These are phyloP conservation scores for Campylorhamphus procurvoides DNA, from an alignment of 2,113 vertebrate species.

Conservation along the genomic window DNA sequence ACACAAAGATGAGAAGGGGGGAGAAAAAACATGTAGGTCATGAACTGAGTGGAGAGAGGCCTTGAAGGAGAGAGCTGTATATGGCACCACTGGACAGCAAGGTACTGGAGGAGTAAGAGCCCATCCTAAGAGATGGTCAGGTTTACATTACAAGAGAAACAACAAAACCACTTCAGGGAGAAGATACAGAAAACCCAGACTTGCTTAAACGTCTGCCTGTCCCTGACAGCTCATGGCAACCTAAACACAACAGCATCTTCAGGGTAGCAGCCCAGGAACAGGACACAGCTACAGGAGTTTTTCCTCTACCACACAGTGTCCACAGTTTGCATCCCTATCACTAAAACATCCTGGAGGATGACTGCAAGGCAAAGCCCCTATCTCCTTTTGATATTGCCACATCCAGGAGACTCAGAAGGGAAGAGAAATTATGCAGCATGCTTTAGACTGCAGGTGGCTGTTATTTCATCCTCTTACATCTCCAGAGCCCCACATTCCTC, in stretches of 20 bases:
- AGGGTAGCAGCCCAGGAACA: neutral
- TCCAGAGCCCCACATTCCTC: neutral
- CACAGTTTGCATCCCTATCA: neutral
- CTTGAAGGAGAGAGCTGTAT: neutral
- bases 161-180: neutral
- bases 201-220: neutral
- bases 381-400: neutral
- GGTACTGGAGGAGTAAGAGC: neutral
- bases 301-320: neutral
- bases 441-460: neutral
- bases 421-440: neutral
- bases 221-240: neutral
- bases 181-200: neutral
- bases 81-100: fast-evolving
- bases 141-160: neutral
- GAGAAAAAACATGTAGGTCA: neutral
- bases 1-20: neutral
- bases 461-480: neutral
- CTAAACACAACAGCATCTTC: neutral
- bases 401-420: neutral
- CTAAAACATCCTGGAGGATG: neutral
- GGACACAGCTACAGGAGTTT: neutral
- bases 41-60: neutral
- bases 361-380: fast-evolving
- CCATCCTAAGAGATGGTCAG: neutral